A percentile compares a stretch with the other conserved stretches of the same genome.
phyloP scores from a whole-genome alignment of 2,888 invertebrate species.

The Willowsia nigromaculata region DNA sequence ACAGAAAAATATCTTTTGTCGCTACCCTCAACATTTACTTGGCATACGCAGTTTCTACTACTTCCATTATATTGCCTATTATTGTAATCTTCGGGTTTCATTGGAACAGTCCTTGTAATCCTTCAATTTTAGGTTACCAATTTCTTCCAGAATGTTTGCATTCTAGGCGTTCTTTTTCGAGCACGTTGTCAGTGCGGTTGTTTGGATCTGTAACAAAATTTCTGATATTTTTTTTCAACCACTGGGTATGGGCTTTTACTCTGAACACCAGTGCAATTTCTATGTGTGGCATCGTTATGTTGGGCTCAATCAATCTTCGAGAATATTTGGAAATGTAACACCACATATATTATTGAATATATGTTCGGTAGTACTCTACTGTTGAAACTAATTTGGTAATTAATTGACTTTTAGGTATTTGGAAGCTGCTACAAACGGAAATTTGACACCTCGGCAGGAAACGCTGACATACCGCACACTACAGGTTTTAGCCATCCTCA shows the following conservation, averaged over 20 bases:
- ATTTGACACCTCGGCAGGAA: neutral
- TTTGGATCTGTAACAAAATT: too few species aligned
- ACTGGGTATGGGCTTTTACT: neutral
- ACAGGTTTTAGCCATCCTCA: neutral
- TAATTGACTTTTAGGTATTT: neutral
- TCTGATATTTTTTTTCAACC: neutral
- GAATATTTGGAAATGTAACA: neutral
- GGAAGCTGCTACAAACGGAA: neutral
- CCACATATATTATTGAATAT: neutral
- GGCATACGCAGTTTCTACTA: too few species aligned
- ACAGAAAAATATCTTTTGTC: too few species aligned
- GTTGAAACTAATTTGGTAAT: too few species aligned
- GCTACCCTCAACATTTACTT: too few species aligned
- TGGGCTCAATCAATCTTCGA: neutral
- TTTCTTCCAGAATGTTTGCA: neutral
- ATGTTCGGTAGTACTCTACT: neutral
- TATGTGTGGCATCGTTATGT: neutral
- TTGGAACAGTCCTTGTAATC: conserved; percentile 3
- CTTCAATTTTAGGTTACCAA: neutral
- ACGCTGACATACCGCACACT: neutral
- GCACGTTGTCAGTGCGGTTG: too few species aligned
- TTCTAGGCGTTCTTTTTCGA: too few species aligned
- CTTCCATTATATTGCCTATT: neutral
- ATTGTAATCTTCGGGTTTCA: neutral
- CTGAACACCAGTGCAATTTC: neutral